Evolutionary conservation across 2,888 invertebrate species (phyloP).

Genomic region (Abscondita cerata): DNA sequence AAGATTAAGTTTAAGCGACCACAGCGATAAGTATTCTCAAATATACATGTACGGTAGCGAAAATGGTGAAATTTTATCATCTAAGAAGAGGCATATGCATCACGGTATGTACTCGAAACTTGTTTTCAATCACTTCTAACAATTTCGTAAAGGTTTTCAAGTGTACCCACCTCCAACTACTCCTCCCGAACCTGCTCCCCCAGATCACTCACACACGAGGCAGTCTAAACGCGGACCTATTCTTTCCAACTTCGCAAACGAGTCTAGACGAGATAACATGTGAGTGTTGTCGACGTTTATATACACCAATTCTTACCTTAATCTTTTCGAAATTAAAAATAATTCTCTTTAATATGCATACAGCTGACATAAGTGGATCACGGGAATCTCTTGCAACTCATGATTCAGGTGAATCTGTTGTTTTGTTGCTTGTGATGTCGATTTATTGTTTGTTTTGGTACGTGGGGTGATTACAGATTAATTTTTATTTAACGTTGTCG

Average conservation of each 20-base stretch:
- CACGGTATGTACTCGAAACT: conserved; percentile 36
- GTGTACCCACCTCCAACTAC: conserved; percentile 85
- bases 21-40: conserved; percentile 70
- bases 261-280: conserved; percentile 72
- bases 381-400: conserved; percentile 81
- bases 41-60: conserved; percentile 70
- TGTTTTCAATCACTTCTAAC: background rate
- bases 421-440: conserved; percentile 22
- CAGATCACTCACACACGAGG: conserved; percentile 68
- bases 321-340: conserved; percentile 3
- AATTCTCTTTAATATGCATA: conserved; percentile 26
- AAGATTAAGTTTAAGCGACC: conserved; percentile 68
- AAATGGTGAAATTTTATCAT: conserved; percentile 57
- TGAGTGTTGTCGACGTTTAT: conserved; percentile 54
- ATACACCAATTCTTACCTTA: background rate
- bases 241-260: conserved; percentile 66
- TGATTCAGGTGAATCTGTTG: conserved; percentile 73
- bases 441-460: conserved; percentile 19
- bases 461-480: conserved; percentile 8
- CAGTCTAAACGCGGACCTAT: conserved; percentile 60
- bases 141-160: conserved; percentile 69
- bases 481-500: conserved; percentile 15
- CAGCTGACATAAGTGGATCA: conserved; percentile 81
- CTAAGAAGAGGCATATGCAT: conserved; percentile 45
- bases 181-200: conserved; percentile 85